These are phyloP conservation scores for Eidolon helvum DNA, from an alignment of 2,113 vertebrate genomes.

Conservation along the genomic window DNA sequence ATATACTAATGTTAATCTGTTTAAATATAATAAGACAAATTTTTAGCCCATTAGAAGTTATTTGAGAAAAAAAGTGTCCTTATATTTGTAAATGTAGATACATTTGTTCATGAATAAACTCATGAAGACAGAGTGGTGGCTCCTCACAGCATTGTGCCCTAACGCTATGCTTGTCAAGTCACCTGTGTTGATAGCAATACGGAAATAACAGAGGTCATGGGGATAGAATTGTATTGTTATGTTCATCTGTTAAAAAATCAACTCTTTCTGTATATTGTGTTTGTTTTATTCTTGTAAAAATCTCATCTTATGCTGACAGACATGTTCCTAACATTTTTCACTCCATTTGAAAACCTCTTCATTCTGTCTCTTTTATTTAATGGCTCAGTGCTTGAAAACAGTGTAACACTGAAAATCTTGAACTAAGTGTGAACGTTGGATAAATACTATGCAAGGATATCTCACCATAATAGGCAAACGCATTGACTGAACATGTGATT, in stretches of 20 bases:
- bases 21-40: not conserved
- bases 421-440: not conserved
- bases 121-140: not conserved
- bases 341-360: slow-evolving; percentile 14
- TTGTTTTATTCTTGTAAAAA: not conserved
- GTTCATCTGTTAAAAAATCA: not conserved
- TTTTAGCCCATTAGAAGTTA: not conserved
- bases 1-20: not conserved
- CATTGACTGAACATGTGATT: not conserved
- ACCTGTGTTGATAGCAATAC: not conserved
- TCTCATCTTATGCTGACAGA: not conserved
- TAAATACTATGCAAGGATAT: not conserved
- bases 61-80: not conserved
- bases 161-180: not conserved
- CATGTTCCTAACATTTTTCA: not conserved
- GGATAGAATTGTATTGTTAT: not conserved
- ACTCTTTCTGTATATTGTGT: not conserved
- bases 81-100: not conserved
- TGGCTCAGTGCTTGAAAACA: not conserved
- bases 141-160: not conserved
- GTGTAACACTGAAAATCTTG: not conserved
- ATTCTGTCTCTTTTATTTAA: not conserved
- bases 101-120: not conserved
- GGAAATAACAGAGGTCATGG: not conserved
- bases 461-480: not conserved